These are phyloP conservation scores for Lepidurus packardi DNA, from an alignment of 1,140 invertebrate genomes.

Conservation along the genomic window DNA sequence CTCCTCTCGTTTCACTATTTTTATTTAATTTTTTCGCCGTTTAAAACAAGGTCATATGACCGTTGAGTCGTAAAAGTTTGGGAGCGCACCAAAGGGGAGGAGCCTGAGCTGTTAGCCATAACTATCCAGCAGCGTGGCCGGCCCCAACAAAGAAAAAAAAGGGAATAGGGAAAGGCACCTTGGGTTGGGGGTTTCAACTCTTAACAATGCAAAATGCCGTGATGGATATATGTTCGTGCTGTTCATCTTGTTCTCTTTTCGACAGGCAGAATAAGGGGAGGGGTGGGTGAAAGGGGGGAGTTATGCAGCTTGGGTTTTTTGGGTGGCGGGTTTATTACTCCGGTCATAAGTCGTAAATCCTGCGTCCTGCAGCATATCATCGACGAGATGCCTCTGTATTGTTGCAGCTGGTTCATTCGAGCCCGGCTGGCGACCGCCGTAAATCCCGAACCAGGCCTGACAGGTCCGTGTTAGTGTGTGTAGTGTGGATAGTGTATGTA, in stretches of 20 bases:
- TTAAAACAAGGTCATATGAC: too few species aligned
- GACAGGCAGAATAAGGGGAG: background rate
- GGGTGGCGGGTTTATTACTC: background rate
- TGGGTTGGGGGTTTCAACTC: too few species aligned
- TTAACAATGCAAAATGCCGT: constrained; percentile 1
- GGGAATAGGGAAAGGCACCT: too few species aligned
- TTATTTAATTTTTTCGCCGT: too few species aligned
- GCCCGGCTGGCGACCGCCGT: background rate
- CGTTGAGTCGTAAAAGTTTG: too few species aligned
- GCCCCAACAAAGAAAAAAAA: too few species aligned
- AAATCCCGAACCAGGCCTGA: background rate
- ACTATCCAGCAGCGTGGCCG: too few species aligned
- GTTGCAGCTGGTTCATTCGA: background rate
- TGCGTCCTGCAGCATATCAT: constrained; percentile 12
- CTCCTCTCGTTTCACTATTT: too few species aligned
- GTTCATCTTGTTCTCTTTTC: background rate
- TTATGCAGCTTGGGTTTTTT: background rate
- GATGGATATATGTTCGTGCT: background rate
- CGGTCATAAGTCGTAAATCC: constrained; percentile 21
- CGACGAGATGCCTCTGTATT: constrained; percentile 17
- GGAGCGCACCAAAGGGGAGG: too few species aligned
- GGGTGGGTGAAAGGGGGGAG: background rate
- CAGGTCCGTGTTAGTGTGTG: background rate
- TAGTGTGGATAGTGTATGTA: too few species aligned
- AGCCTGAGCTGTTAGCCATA: too few species aligned